Evolutionary conservation across 2,888 invertebrate species (phyloP), one percentile per base, ranked within the genome.

Genomic region (Drosophila differens): DNA sequence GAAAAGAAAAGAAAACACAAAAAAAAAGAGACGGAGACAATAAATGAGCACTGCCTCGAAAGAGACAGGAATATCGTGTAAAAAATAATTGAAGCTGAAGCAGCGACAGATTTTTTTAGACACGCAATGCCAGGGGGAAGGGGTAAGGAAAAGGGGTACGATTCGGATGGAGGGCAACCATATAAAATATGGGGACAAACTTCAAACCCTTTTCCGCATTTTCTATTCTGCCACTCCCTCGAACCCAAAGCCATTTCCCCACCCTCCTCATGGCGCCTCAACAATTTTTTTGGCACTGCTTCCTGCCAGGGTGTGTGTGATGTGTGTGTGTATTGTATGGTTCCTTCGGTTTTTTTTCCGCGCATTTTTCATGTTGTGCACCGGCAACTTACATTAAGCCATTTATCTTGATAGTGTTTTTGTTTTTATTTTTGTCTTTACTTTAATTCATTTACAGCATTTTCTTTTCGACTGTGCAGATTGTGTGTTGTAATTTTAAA

Each of bases 61-160:
- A 90, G 74, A 90, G 79, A 76, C 84, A 83, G 72, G 74, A 78
- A 82, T 86, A 86, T 84, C 87, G 78, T 87, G 82, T 89, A 82
- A 87, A 87, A 91, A 87, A 89, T 87, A 91, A 87, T 91, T 91
- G 88, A 91, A 87, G 86, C 70, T 70, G 91, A 85, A 69, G 76
- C 82, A 66, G 89, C 74, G 84, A 86, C 89, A 85, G 79, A 81
- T 89, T 85, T 89, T 86, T 87, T 76, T 68, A 87, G 82, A 73
- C 81, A 85, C 83, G 47, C 52, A 57, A 44, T 16, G 58, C 14
- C n/a, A 7, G 32, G 2, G 44, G 7, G 4, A 9, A 30, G 22
- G 25, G 63, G 53, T 57, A 35, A 39, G 60, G 51, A 12, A 60
- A 58, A 33, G 16, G 52, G 22, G 35, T 19, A 9, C 14, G 44